A percentile compares a stretch with the other conserved stretches of the same genome.
These are phyloP conservation scores for Triplophysa siluroides DNA, from an alignment of 2,113 vertebrate genomes.

Conservation along the genomic window DNA sequence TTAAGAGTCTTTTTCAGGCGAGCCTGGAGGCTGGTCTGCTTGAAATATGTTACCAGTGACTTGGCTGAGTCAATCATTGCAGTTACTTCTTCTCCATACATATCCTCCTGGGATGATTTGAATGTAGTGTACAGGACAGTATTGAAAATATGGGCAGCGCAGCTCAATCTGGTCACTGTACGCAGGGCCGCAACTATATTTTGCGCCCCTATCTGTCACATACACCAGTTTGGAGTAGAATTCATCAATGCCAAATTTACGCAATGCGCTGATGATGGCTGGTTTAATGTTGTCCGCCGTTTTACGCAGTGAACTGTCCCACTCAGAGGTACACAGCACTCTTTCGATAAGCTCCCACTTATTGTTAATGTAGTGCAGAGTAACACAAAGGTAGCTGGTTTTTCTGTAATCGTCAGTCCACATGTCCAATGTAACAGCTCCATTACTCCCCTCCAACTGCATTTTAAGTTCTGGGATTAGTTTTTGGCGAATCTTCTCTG, in stretches of 20 bases:
- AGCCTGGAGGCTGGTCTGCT: constrained; percentile 21
- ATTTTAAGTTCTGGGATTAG: constrained; percentile 29
- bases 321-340: constrained; percentile 32
- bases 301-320: too few relatives aligned
- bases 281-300: too few relatives aligned
- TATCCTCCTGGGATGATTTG: constrained; percentile 16
- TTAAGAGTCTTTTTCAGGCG: constrained; percentile 35
- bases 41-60: constrained; percentile 26
- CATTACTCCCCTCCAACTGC: constrained; percentile 9
- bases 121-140: not conserved
- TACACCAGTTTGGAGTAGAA: too few relatives aligned
- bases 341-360: constrained; percentile 37
- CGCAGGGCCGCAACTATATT: constrained; percentile 11
- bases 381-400: constrained; percentile 32
- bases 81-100: constrained; percentile 15
- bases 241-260: not conserved
- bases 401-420: constrained; percentile 39
- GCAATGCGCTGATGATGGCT: not conserved
- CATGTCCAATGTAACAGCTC: constrained; percentile 33
- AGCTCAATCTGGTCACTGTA: constrained; percentile 15
- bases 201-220: too few relatives aligned
- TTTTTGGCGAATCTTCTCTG: constrained; percentile 28
- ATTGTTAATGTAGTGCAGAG: constrained; percentile 24
- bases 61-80: constrained; percentile 10
- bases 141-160: constrained; percentile 26